Evolutionary conservation across 2,113 vertebrate species (phyloP).

Genomic region (Oncorhynchus tshawytscha): DNA sequence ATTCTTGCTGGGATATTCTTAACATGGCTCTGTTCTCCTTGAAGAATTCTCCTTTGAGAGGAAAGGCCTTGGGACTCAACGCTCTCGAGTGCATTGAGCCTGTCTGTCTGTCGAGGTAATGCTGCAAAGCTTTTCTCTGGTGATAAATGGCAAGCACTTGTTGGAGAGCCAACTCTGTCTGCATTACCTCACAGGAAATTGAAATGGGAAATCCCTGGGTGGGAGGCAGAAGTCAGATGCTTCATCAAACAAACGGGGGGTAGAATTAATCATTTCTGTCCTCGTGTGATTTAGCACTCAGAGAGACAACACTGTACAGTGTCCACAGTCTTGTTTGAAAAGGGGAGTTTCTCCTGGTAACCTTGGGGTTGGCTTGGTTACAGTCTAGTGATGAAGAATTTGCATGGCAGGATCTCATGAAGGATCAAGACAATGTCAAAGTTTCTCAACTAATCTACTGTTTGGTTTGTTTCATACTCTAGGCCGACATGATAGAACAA

Average conservation of each 20-base stretch:
- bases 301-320: background rate
- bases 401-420: background rate
- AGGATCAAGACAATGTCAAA: too few relatives aligned
- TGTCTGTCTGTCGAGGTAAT: background rate
- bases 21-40: slow-evolving; percentile 4
- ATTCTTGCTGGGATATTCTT: slow-evolving; percentile 1
- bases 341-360: background rate
- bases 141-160: slow-evolving; percentile 38
- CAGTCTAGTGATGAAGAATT: background rate
- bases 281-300: slow-evolving; percentile 11
- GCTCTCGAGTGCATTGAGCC: slow-evolving; percentile 11
- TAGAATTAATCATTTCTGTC: slow-evolving; percentile 18
- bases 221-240: slow-evolving; percentile 10
- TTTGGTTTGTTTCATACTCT: too few relatives aligned
- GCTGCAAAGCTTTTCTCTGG: slow-evolving; percentile 36
- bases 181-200: slow-evolving; percentile 17
- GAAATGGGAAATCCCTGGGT: slow-evolving; percentile 1
- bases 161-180: slow-evolving; percentile 26
- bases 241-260: slow-evolving; percentile 3
- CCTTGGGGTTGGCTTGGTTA: background rate
- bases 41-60: slow-evolving; percentile 10
- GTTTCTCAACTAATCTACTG: background rate
- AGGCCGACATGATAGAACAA: too few relatives aligned
- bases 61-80: slow-evolving; percentile 20
- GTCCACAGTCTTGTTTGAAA: background rate